Base-by-base conservation (phyloP, 2,797 vertebrate genomes). In the Myotis pilosus region DNA sequence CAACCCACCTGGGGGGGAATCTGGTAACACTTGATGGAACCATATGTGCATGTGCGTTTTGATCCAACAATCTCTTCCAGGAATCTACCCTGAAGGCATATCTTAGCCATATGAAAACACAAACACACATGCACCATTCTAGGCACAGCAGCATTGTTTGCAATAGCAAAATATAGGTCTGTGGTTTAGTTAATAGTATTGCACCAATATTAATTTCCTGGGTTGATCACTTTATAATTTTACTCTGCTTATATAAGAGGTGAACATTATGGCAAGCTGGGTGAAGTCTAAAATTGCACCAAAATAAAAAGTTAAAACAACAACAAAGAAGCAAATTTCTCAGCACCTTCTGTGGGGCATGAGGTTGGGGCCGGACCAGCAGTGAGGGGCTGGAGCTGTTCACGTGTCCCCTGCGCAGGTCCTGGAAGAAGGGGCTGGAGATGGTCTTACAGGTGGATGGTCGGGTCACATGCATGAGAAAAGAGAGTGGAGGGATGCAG, bases 251-350 rank as follows among this genome's bases (percentile, higher is more conserved):
- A 38, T 38, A 0, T 60, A 81, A 62, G 28, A 30, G 60, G 60
- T 62, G 60, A 62, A 62, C 16, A 33, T 55, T 25, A 49, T n/a
- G n/a, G 22, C 16, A 57, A 86, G 30, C n/a, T 49, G 12, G 9
- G 5, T 36, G n/a, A 78, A 85, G 28, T 87, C n/a, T 84, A 82
- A 57, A 49, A 28, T 89, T 33, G 66, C 3, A 8, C 25, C n/a
- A 55, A 78, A 74, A 44, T 74, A 33, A 71, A 83, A 89, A 80
- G n/a, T 72, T 87, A 51, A 64, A 76, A 51, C 41, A 88, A 38
- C 13, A 53, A 41, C 10, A 72, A 13, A 33, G 76, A 71, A 72
- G 38, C 49, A 44, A 36, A 80, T 87, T 84, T 96, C 64, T 33
- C 23, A 33, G 76, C 10, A 36, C 5, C 38, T 55, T 16, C 33